Conservation (phyloP, 2,113 vertebrate genomes). For the Tinamus guttatus region DNA sequence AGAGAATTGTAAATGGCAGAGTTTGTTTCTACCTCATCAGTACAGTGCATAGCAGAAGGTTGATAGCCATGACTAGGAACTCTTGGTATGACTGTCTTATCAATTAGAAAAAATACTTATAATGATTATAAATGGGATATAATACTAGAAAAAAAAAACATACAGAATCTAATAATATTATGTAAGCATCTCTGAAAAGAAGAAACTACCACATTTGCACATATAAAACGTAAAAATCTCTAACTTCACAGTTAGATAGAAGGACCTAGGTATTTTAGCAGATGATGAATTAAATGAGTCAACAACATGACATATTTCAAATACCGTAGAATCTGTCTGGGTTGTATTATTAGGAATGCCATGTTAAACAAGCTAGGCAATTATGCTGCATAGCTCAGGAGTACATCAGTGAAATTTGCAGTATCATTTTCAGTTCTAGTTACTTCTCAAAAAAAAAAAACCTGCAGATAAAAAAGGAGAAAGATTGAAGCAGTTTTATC, state of each 20-base stretch:
- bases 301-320: slow-evolving; percentile 65
- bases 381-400: slow-evolving; percentile 51
- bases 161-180: neutral
- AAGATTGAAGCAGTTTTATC: neutral
- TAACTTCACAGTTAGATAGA: neutral
- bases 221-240: neutral
- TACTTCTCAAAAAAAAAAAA: slow-evolving; percentile 11
- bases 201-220: neutral
- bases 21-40: neutral
- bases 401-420: slow-evolving; percentile 33
- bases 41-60: neutral
- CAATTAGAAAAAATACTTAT: neutral
- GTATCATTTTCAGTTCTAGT: slow-evolving; percentile 36
- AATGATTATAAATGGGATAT: neutral
- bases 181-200: neutral
- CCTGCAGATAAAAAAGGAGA: neutral
- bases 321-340: slow-evolving; percentile 39
- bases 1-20: neutral
- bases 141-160: neutral
- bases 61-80: neutral
- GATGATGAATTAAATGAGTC: slow-evolving; percentile 69
- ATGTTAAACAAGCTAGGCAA: slow-evolving; percentile 67
- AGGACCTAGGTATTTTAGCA: slow-evolving; percentile 27
- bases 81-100: neutral
- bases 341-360: slow-evolving; percentile 54